Percentiles rank a stretch among this genome's conserved stretches.
phyloP scores from a whole-genome alignment of 2,797 vertebrate species.

The Chromobotia macracanthus region DNA sequence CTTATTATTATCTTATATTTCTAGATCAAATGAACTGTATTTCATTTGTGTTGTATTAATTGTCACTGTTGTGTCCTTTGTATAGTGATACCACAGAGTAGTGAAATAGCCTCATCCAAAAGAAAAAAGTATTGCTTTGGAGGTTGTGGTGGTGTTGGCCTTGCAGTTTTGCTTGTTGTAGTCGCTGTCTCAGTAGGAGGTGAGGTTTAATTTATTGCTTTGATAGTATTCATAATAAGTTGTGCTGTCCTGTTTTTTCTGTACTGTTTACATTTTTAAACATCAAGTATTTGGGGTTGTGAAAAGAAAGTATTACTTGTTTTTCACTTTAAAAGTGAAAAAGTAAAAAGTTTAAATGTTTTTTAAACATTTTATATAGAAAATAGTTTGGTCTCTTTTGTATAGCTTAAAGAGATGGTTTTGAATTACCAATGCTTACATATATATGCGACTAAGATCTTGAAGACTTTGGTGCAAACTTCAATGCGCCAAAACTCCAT shows the following conservation, averaged over 20 bases:
- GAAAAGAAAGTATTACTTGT: no score
- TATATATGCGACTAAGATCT: no score
- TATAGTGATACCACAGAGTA: constrained; percentile 31
- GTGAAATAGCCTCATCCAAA: not conserved
- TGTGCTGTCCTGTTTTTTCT: not conserved
- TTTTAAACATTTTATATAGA: no score
- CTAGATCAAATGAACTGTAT: no score
- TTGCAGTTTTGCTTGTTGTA: constrained; percentile 42
- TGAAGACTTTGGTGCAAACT: no score
- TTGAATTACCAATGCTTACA: no score
- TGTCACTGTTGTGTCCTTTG: not conserved
- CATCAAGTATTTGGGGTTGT: not conserved
- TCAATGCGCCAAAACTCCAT: no score
- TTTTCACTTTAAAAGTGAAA: no score
- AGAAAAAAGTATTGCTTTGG: constrained; percentile 40
- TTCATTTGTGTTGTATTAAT: not conserved
- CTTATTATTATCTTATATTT: no score
- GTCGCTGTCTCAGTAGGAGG: constrained; percentile 59
- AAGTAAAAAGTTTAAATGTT: no score
- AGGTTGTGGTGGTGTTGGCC: constrained; percentile 17
- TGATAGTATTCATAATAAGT: not conserved
- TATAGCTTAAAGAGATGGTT: no score
- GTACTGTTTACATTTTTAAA: not conserved
- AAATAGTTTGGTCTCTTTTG: no score
- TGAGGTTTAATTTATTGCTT: constrained; percentile 20